phyloP scores from a whole-genome alignment of 2,888 invertebrate species.

The Sarcophaga carnaria region DNA sequence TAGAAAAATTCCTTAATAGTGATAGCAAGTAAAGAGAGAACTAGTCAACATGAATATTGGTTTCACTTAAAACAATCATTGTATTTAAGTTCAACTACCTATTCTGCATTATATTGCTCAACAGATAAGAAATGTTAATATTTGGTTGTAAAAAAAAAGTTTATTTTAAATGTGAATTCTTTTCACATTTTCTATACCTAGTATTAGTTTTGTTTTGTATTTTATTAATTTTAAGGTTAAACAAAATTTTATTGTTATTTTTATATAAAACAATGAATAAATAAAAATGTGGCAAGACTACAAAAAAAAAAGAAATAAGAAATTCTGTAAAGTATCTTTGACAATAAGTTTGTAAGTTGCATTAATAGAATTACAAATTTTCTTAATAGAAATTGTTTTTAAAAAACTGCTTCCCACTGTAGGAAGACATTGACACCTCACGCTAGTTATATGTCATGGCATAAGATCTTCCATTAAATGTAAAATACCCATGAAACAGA shows the following conservation, averaged over 20 bases:
- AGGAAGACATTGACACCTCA: no score
- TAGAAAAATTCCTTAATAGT: conserved; percentile 30
- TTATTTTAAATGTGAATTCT: conserved; percentile 19
- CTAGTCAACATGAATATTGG: conserved; percentile 61
- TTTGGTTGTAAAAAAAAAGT: conserved; percentile 37
- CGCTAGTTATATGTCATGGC: no score
- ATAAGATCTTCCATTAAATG: no score
- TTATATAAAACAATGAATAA: conserved; percentile 41
- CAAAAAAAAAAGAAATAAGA: conserved; percentile 29
- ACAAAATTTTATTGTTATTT: conserved; percentile 30
- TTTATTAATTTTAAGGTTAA: conserved; percentile 64
- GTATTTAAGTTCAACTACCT: conserved; percentile 14
- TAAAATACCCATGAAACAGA: no score
- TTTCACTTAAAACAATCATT: conserved; percentile 6
- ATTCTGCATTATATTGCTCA: neutral
- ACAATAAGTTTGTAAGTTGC: neutral
- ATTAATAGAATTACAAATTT: no score
- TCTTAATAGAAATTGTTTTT: no score
- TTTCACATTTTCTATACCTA: conserved; percentile 31
- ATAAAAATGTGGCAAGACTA: conserved; percentile 13
- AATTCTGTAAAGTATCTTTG: neutral
- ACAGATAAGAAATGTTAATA: conserved; percentile 40
- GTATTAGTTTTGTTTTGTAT: conserved; percentile 61
- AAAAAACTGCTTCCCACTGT: no score
- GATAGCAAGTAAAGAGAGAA: conserved; percentile 32